Evolutionary conservation across 1,140 invertebrate genomes (phyloP), one percentile per base, ranked within the genome.

Genomic region (Gryon sp.): DNA sequence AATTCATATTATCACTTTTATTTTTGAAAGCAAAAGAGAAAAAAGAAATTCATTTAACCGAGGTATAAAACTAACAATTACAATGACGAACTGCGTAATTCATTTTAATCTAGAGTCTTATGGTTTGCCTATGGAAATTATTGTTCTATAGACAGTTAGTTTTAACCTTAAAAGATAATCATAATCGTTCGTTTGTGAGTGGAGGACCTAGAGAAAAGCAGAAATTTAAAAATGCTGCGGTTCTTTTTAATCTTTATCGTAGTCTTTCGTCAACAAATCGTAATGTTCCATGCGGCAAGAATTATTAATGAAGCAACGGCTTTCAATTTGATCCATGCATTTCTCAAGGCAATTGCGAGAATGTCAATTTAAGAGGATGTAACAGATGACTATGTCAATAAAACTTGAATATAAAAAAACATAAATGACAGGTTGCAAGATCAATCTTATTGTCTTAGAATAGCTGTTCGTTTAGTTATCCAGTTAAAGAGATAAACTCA

Each of bases 81-180:
- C 19, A 19, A 45, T 38, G 48, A 65, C 60, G 48, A 66, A 55
- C 46, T 20, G 40, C 41, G 32, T 66, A 50, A 68, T 68, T 57
- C 57, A 68, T 68, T 68, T 68, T 57, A n/a, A 40, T 57, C 43
- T 41, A 8, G 28, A 20, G 15, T 20, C 15, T n/a, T 36, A 30
- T 40, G 63, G 57, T 68, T 68, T 36, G 46, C 19, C 50, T 48
- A 45, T 53, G 60, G 50, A 55, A 66, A 66, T 66, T 38, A 66
- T 66, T 66, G 50, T 66, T 66, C 55, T 55, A 66, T 28, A 41
- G 30, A 53, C 30, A 40, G 26, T 53, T 41, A 12, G 55, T 46
- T 14, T 22, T 8, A 14, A 11, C 8, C 16, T 41, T 36, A 52
- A 32, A 53, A 43, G 15, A 50, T 26, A 14, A n/a, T 12, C 40